Percentiles rank a stretch among this genome's conserved stretches.
phyloP scores from a whole-genome alignment of 2,797 vertebrate species.

The Neosilurus mollespiculum region DNA sequence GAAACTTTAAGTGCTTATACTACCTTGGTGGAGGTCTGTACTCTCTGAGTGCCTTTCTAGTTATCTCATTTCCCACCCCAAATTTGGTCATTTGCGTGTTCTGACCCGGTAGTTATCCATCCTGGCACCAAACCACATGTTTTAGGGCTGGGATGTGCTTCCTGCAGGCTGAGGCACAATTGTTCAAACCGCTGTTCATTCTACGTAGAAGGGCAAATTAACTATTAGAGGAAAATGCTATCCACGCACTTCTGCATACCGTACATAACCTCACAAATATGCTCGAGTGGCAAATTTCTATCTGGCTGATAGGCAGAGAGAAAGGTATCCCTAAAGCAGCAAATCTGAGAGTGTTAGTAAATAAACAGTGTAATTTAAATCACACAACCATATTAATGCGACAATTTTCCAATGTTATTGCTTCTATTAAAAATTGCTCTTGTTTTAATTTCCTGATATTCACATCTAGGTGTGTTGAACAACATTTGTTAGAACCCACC shows the following conservation, averaged over 20 bases:
- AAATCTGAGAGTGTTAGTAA: background rate
- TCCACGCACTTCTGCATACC: background rate
- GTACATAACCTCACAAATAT: background rate
- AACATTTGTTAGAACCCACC: too few species aligned
- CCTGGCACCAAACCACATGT: background rate
- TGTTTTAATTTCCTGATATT: too few species aligned
- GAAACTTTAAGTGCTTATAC: too few species aligned
- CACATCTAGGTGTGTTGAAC: too few species aligned
- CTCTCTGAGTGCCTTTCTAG: too few species aligned
- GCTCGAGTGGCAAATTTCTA: background rate
- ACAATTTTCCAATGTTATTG: background rate
- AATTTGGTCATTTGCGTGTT: background rate
- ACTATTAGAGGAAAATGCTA: background rate
- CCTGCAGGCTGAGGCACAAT: background rate
- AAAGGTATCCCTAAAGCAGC: background rate
- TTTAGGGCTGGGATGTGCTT: background rate
- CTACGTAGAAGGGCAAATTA: background rate
- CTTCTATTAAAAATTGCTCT: background rate
- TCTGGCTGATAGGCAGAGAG: background rate
- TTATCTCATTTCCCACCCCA: too few species aligned
- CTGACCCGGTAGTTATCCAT: background rate
- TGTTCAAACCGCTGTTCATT: background rate
- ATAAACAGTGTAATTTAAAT: background rate
- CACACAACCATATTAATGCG: background rate
- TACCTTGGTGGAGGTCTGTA: too few species aligned